Evolutionary conservation across 2,113 vertebrate genomes (phyloP).

Genomic region (Pongo pygmaeus): DNA sequence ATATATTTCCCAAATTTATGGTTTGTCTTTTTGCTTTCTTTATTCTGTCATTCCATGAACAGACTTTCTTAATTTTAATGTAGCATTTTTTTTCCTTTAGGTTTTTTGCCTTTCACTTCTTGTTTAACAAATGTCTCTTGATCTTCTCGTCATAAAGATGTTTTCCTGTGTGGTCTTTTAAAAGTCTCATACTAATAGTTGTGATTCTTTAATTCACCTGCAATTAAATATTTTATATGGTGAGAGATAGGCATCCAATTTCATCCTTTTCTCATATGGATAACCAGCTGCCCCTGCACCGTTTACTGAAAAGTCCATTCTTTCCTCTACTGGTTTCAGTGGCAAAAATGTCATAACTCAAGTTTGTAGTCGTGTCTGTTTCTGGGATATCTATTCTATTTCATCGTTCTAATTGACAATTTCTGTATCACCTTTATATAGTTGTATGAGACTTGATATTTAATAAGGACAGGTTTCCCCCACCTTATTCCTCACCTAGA

Average conservation of each 20-base stretch:
- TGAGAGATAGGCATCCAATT: background rate
- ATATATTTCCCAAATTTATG: background rate
- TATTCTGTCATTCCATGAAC: background rate
- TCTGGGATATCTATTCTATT: background rate
- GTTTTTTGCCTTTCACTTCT: background rate
- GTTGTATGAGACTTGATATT: background rate
- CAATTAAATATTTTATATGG: background rate
- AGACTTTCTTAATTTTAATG: background rate
- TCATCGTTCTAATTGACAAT: background rate
- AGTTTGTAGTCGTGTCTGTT: background rate
- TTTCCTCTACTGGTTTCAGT: background rate
- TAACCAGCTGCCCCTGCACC: background rate
- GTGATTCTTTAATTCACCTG: background rate
- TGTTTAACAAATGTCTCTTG: background rate
- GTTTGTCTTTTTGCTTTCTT: conserved; percentile 21
- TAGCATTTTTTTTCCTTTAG: background rate
- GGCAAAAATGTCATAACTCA: background rate
- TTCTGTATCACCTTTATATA: background rate
- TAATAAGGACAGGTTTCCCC: background rate
- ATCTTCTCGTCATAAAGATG: background rate
- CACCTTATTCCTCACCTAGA: conserved; percentile 1
- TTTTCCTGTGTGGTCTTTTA: background rate
- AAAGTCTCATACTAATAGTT: background rate
- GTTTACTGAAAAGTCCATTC: background rate
- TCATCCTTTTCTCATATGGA: background rate